Evolutionary conservation across 2,113 vertebrate species (phyloP).

Genomic region (Piaya cayana): DNA sequence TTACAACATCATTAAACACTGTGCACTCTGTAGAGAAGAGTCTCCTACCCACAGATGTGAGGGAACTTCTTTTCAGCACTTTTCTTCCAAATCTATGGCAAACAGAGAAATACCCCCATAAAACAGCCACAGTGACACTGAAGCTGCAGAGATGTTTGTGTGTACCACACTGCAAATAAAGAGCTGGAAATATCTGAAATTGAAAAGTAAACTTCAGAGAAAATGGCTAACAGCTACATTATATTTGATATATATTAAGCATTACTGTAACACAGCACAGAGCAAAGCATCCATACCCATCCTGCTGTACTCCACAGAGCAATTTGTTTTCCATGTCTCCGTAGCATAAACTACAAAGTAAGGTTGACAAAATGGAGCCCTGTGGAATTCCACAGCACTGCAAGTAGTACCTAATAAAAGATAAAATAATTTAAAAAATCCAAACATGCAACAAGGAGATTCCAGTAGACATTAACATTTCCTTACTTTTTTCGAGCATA

Average conservation of each 20-base stretch:
- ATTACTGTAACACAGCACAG: neutral
- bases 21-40: neutral
- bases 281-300: constrained; percentile 76
- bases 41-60: neutral
- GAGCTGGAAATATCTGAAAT: neutral
- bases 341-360: constrained; percentile 93
- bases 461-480: neutral
- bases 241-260: neutral
- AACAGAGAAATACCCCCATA: neutral
- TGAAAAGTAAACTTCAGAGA: neutral
- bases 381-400: constrained; percentile 91
- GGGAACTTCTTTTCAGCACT: neutral
- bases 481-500: neutral
- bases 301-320: constrained; percentile 72
- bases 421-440: neutral
- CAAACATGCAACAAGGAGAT: neutral
- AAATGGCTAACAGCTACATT: neutral
- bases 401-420: constrained; percentile 80
- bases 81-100: neutral
- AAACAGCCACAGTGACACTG: neutral
- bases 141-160: neutral
- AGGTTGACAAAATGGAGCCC: constrained; percentile 87
- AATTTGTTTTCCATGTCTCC: constrained; percentile 91
- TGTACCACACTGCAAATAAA: neutral
- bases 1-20: neutral